phyloP scores from a whole-genome alignment of 2,113 vertebrate genomes.

The Menura novaehollandiae region DNA sequence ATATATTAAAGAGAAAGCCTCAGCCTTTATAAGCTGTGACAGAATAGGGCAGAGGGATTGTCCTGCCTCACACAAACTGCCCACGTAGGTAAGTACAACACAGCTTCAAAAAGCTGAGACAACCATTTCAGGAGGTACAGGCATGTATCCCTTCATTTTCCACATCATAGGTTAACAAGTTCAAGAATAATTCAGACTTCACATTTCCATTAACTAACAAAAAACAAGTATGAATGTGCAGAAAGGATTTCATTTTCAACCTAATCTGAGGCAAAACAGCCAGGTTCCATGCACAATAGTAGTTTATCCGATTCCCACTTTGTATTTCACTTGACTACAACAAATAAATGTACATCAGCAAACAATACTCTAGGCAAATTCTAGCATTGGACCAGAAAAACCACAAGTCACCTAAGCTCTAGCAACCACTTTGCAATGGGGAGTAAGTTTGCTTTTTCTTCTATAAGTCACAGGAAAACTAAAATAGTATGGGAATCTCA shows the following conservation, averaged over 20 bases:
- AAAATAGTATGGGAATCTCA: neutral
- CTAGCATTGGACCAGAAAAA: neutral
- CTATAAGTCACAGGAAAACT: neutral
- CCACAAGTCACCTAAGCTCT: neutral
- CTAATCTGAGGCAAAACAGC: neutral
- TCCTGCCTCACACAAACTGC: neutral
- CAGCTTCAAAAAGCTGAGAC: neutral
- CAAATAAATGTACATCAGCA: neutral
- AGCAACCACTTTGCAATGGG: neutral
- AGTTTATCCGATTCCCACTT: neutral
- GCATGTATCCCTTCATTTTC: neutral
- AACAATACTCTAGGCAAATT: neutral
- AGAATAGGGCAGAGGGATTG: neutral
- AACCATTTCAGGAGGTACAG: rapidly evolving
- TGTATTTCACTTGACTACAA: neutral
- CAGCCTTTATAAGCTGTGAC: neutral
- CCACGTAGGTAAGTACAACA: neutral
- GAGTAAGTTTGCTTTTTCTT: neutral
- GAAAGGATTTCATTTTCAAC: neutral
- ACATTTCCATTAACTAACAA: neutral
- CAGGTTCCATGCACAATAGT: neutral
- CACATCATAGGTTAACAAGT: neutral
- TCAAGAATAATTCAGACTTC: neutral
- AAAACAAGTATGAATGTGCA: neutral
- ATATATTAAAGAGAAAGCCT: neutral